Evolutionary conservation across 1,140 invertebrate genomes (phyloP), one percentile per base, ranked within the genome.

Genomic region (Drosophila arawakana): DNA sequence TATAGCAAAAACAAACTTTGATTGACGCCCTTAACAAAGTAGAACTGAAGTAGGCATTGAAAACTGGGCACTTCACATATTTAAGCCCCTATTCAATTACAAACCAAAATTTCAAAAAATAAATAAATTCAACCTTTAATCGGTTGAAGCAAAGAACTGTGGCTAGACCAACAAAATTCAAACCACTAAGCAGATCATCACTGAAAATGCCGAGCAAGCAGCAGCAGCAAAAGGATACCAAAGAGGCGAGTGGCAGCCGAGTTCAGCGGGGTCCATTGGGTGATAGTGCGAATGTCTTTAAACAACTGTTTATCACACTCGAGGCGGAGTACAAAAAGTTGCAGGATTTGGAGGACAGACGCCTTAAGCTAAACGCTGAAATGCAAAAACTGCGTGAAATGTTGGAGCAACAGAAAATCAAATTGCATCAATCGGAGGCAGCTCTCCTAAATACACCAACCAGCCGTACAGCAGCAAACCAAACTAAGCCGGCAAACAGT

Each of bases 311-410:
- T 7, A 63, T 47, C 3, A 78, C 55, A 1, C 44, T 85, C 13
- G 82, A 78, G 10, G 43, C 55, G 0, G 78, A 85, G 8, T 63
- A 73, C 1, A 44, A n/a, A 0, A 85, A 86, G 30, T 10, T 85
- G 3, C 61, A 7, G 30, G 41, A 61, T 0, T 7, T 85, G 50
- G 78, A 85, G 7, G 8, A 35, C 25, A 63, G 72, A 0, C 44
- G 81, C 10, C 1, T 50, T 0, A 46, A 41, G 2, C 60, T 86
- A 0, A 65, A 39, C 18, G 39, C 81, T 2, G 81, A 81, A 7
- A 60, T 85, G 52, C 43, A 25, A n/a, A 18, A 13, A 0, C 44
- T 85, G 9, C 50, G 63, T 0, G 39, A 52, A 2, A 67, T 58
- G 7, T 34, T 85, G 4, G 15, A 73, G 1, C 10, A 21, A 21